phyloP scores from a whole-genome alignment of 2,113 vertebrate species.

The Ploceus nigricollis region DNA sequence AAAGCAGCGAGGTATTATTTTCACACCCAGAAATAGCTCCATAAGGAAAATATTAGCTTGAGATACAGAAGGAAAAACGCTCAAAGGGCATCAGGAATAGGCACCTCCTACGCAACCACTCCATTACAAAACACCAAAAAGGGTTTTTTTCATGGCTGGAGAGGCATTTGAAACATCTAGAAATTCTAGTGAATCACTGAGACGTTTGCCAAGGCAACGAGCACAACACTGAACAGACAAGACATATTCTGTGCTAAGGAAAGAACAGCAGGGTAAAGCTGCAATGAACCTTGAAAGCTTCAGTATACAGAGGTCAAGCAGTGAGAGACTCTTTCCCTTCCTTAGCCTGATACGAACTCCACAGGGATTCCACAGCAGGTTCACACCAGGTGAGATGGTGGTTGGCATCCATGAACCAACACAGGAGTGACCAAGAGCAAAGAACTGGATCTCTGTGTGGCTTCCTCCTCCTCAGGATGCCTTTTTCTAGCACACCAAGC shows the following conservation, averaged over 20 bases:
- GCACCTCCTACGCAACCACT: background rate
- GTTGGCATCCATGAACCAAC: background rate
- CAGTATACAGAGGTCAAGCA: background rate
- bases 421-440: background rate
- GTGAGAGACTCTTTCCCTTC: background rate
- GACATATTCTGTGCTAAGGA: background rate
- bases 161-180: conserved; percentile 21
- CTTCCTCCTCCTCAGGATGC: background rate
- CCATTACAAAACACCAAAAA: background rate
- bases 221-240: background rate
- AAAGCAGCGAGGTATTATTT: background rate
- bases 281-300: background rate
- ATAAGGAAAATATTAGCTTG: background rate
- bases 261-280: background rate
- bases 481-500: background rate
- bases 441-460: rapidly evolving
- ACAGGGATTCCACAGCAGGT: background rate
- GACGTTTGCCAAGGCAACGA: background rate
- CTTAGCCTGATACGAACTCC: background rate
- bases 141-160: background rate
- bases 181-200: conserved; percentile 23
- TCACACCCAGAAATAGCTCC: background rate
- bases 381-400: background rate
- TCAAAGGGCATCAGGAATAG: conserved; percentile 18
- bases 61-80: background rate